phyloP scores from a whole-genome alignment of 30 jellyfish, hydroid and myxozoan genomes.

The Hydra vulgaris region DNA sequence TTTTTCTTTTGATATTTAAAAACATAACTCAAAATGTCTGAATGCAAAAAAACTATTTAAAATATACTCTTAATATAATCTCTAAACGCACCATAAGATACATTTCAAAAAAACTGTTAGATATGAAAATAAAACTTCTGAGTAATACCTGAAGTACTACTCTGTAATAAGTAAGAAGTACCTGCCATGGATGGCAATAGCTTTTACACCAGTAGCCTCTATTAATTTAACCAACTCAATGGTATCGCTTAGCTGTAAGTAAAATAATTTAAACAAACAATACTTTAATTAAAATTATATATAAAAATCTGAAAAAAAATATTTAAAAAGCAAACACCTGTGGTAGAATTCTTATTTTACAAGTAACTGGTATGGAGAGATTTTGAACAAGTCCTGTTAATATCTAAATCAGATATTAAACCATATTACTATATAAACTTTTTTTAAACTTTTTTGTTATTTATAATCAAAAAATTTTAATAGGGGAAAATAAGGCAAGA shows the following conservation, averaged over 20 bases:
- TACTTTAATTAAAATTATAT: background rate
- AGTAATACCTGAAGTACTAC: background rate
- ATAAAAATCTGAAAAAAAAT: background rate
- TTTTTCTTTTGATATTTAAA: no score
- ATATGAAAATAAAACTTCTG: no score
- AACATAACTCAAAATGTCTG: no score
- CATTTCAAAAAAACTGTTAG: no score
- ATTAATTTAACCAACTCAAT: slow-evolving; percentile 46
- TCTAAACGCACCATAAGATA: no score
- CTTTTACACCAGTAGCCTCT: slow-evolving; percentile 77
- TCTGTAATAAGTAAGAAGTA: background rate
- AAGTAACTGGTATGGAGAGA: slow-evolving; percentile 76
- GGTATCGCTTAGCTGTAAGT: slow-evolving; percentile 57
- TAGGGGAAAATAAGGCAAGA: no score
- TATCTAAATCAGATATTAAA: slow-evolving; percentile 42
- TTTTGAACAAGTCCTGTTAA: slow-evolving; percentile 66
- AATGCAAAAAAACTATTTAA: no score
- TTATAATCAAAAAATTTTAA: no score
- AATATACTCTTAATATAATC: no score
- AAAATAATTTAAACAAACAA: background rate
- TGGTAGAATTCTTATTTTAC: slow-evolving; percentile 93
- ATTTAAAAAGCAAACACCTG: slow-evolving; percentile 20
- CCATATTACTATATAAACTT: background rate
- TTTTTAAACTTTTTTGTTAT: background rate
- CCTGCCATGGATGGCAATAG: slow-evolving; percentile 95